phyloP scores from a whole-genome alignment of 2,797 vertebrate genomes.

The Heteromormyrus szaboi region DNA sequence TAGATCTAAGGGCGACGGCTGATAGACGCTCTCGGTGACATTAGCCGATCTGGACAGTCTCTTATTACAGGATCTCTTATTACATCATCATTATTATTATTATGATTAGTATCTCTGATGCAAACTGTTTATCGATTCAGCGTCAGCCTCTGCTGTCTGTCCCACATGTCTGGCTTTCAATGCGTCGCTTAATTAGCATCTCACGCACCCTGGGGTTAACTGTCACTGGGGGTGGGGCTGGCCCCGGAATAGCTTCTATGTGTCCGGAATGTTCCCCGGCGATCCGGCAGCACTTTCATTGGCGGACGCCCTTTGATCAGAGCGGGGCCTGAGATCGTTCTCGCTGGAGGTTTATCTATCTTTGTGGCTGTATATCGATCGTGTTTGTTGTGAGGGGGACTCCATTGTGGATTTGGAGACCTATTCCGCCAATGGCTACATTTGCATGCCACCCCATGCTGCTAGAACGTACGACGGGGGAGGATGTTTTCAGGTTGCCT shows the following conservation, averaged over 20 bases:
- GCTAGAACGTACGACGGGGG: background rate
- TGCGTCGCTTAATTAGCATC: background rate
- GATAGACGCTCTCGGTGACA: background rate
- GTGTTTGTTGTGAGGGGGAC: background rate
- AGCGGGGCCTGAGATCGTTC: background rate
- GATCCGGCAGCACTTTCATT: background rate
- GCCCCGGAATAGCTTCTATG: background rate
- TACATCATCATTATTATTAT: background rate
- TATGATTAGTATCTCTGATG: background rate
- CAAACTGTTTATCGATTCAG: background rate
- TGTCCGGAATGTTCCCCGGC: background rate
- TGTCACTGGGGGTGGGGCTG: background rate
- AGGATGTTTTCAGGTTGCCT: background rate
- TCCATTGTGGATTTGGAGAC: background rate
- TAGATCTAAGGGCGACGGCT: background rate
- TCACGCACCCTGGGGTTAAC: background rate
- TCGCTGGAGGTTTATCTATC: background rate
- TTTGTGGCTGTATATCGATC: background rate
- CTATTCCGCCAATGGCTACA: background rate
- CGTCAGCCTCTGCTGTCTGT: background rate
- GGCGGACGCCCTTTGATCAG: background rate
- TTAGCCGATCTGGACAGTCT: background rate
- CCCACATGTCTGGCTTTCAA: background rate
- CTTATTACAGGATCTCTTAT: background rate
- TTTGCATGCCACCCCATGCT: background rate